phyloP scores from a whole-genome alignment of 2,113 vertebrate species.

The Ramphastos sulfuratus region DNA sequence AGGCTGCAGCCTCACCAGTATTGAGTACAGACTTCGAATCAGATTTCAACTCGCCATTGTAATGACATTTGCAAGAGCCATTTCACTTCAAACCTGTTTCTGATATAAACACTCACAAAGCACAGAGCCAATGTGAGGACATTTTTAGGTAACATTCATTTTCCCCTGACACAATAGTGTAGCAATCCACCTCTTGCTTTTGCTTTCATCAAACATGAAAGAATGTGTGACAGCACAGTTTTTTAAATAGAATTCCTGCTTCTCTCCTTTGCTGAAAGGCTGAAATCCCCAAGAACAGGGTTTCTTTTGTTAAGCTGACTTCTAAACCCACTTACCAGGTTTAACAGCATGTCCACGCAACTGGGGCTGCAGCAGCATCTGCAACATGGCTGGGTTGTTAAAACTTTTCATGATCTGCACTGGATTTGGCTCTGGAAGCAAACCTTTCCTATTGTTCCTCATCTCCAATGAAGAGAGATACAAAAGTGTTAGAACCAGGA shows the following conservation, averaged over 20 bases:
- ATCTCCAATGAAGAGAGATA: conserved; percentile 78
- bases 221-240: neutral
- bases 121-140: neutral
- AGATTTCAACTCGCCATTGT: neutral
- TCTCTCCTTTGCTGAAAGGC: neutral
- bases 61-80: neutral
- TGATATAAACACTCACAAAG: neutral
- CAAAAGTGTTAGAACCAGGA: neutral
- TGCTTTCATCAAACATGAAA: neutral
- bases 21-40: neutral
- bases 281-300: neutral
- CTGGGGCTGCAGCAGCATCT: conserved; percentile 91
- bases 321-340: conserved; percentile 74
- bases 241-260: neutral
- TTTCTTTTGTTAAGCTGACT: neutral
- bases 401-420: conserved; percentile 94
- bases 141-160: neutral
- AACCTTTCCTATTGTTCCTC: conserved; percentile 90
- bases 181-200: neutral
- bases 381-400: conserved; percentile 92
- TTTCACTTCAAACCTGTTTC: neutral
- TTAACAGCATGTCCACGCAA: conserved; percentile 78
- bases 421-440: conserved; percentile 92
- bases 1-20: too few relatives aligned
- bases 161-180: neutral